Base-by-base conservation (phyloP, 2,888 invertebrate genomes). In the Adineta ricciae region DNA sequence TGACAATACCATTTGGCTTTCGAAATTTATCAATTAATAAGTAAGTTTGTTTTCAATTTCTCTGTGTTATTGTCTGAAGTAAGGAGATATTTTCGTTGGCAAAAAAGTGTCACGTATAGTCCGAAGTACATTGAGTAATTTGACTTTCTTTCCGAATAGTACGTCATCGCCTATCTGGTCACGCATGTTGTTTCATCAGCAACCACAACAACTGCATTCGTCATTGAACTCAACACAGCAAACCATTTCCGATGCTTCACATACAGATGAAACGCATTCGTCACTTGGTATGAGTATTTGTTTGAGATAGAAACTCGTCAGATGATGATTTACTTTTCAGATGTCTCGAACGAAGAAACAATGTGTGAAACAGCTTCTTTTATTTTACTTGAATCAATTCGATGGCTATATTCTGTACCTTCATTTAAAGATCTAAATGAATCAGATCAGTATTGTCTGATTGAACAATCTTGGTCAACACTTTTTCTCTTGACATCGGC, bases 331-430 rank as follows among this genome's bases (percentile, higher is more conserved):
- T 56, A 9, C 1, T n/a, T 8, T 56, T n/a, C 32, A 64, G 64
- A 64, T 64, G 16, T 27, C 9, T 27, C 32, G 3, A 64, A 64
- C 32, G 64, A 64, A 27, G 64, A 36, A 27, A 64, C 32, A 3
- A 24, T 78, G 11, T 78, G 41, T 41, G 78, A 78, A 78, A 38
- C 41, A 41, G 78, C 78, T 41, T 41, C 78, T 24, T 78, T 41
- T 78, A 32, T 78, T 78, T 78, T 78, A 78, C 41, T 78, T 78
- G 78, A 38, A 41, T 78, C 78, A 41, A 78, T 78, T 41, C 78
- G 78, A 9, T 78, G 78, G 78, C 2, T 41, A n/a, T 41, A n/a
- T 78, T 41, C 36, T 41, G 41, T 78, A n/a, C 78, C 78, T 19
- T 78, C 78, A 78, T 78, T 78, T 38, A 78, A 41, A 38, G 24